phyloP scores from a whole-genome alignment of 2,888 invertebrate genomes.

The Gerris lacustris region DNA sequence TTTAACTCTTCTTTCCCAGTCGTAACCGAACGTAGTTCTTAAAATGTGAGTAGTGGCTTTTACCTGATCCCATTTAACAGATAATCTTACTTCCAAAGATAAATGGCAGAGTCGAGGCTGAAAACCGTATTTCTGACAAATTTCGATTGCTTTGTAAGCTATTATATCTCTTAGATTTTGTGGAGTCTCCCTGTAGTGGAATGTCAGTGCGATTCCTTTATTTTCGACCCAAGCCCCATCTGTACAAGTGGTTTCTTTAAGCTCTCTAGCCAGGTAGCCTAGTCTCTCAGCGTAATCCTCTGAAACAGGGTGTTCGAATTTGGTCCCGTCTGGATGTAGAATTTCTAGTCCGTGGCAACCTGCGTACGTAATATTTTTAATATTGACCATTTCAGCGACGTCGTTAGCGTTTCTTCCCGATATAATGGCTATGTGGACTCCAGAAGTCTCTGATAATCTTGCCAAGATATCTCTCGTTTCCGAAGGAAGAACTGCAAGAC shows the following conservation, averaged over 20 bases:
- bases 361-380: constrained; percentile 38
- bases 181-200: constrained; percentile 38
- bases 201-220: constrained; percentile 38
- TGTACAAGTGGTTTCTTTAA: constrained; percentile 36
- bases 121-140: constrained; percentile 36
- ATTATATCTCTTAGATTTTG: constrained; percentile 32
- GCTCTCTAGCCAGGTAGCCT: constrained; percentile 33
- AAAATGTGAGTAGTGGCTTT: constrained; percentile 38
- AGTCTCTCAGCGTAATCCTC: constrained; percentile 36
- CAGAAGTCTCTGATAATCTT: constrained; percentile 36
- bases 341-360: constrained; percentile 40
- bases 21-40: constrained; percentile 38
- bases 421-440: constrained; percentile 38
- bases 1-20: constrained; percentile 38
- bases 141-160: constrained; percentile 34
- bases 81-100: constrained; percentile 38
- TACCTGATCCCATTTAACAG: constrained; percentile 38
- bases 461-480: constrained; percentile 37
- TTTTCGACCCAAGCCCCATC: constrained; percentile 40
- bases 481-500: constrained; percentile 36
- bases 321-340: constrained; percentile 38
- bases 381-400: constrained; percentile 37
- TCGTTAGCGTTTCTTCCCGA: constrained; percentile 38
- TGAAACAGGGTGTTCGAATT: constrained; percentile 38
- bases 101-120: constrained; percentile 36